These are phyloP conservation scores for Bergia puertoricense DNA, from an alignment of 92 coral and sea anemone genomes.

Conservation along the genomic window DNA sequence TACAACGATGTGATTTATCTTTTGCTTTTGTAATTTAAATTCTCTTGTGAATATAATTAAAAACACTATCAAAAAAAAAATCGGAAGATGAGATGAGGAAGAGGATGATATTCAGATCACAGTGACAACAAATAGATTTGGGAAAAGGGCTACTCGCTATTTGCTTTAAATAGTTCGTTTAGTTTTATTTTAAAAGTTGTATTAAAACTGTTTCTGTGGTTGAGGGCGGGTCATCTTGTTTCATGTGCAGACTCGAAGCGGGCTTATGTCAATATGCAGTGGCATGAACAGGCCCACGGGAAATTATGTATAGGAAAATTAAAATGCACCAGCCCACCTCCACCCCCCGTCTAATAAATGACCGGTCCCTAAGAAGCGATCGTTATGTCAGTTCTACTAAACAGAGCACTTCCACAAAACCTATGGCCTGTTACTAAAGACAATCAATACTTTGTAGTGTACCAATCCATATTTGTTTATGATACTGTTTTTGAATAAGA, in stretches of 20 bases:
- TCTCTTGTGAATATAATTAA: conserved; percentile 21
- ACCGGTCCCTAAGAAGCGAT: conserved; percentile 47
- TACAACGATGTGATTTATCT: conserved; percentile 23
- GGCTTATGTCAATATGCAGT: conserved; percentile 26
- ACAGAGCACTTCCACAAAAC: neutral
- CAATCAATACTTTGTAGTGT: conserved; percentile 21
- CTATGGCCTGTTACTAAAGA: conserved; percentile 12
- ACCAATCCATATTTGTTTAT: conserved; percentile 17
- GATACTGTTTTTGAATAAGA: conserved; percentile 6
- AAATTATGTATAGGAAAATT: conserved; percentile 50
- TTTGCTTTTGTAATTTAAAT: conserved; percentile 14
- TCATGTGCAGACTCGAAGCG: conserved; percentile 24
- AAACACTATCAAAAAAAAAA: conserved; percentile 11
- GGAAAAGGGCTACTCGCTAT: conserved; percentile 17
- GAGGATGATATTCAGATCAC: conserved; percentile 26
- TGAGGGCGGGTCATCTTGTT: conserved; percentile 21
- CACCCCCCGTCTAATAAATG: conserved; percentile 46
- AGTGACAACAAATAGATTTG: conserved; percentile 11
- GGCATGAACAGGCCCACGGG: conserved; percentile 40
- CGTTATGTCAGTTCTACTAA: conserved; percentile 21
- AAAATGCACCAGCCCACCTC: conserved; percentile 36
- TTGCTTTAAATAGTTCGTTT: conserved; percentile 19
- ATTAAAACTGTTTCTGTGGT: conserved; percentile 20
- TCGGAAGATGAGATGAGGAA: conserved; percentile 27
- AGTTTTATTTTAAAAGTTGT: conserved; percentile 14